Evolutionary conservation across 2,888 invertebrate genomes (phyloP).

Genomic region (Lacanobia wlatinum): DNA sequence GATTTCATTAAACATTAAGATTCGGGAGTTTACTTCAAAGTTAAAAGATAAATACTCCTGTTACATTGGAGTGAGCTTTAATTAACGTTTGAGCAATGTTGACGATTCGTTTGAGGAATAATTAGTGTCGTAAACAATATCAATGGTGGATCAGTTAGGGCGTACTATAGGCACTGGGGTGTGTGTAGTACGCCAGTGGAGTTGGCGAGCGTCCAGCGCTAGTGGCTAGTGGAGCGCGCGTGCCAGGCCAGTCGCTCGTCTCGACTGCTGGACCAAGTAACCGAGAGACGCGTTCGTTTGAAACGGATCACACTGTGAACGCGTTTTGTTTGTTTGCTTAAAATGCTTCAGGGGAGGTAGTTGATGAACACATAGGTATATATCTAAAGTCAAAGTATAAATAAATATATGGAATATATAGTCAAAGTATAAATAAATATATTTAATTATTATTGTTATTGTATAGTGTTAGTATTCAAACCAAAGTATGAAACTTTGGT

Average conservation of each 20-base stretch:
- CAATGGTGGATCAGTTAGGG: background rate
- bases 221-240: slow-evolving; percentile 5
- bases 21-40: slow-evolving; percentile 25
- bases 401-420: no score
- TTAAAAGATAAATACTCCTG: slow-evolving; percentile 23
- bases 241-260: slow-evolving; percentile 1
- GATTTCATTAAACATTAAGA: slow-evolving; percentile 35
- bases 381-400: no score
- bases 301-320: slow-evolving; percentile 2
- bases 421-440: no score
- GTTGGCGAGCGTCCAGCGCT: slow-evolving; percentile 32
- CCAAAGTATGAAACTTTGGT: no score
- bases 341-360: background rate
- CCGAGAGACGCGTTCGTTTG: slow-evolving; percentile 31
- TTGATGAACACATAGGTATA: no score
- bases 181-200: slow-evolving; percentile 15
- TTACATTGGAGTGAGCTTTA: slow-evolving; percentile 10
- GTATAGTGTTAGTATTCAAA: no score
- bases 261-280: slow-evolving; percentile 3
- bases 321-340: slow-evolving; percentile 2
- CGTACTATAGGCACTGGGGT: background rate
- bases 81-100: slow-evolving; percentile 16
- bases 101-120: slow-evolving; percentile 5
- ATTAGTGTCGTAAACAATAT: slow-evolving; percentile 21
- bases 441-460: no score